Base-by-base conservation (phyloP, 1,140 invertebrate genomes). In the Frieseomelitta varia region DNA sequence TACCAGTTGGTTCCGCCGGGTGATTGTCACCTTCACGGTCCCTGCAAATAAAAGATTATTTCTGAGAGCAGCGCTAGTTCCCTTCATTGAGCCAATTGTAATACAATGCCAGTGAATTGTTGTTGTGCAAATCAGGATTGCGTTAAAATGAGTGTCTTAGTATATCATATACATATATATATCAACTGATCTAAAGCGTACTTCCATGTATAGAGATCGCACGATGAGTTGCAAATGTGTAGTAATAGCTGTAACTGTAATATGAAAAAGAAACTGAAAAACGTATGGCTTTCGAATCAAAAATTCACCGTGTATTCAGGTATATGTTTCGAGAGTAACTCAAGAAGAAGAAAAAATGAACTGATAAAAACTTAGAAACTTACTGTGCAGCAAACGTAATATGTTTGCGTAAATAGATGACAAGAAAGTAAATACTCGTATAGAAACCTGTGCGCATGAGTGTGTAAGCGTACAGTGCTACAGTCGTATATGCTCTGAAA, bases 1-100 rank as follows among this genome's bases (percentile, higher is more conserved):
- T 92, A 93, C 86, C 91, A 93, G 81, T 79, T 92, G 92, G 78
- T 94, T 94, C 88, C 92, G 92, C 90, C 91, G 93, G 88, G 90
- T 94, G 90, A 94, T 93, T 91, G 94, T 94, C 92, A 94, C 93
- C 92, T 94, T 94, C 88, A 94, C 92, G 86, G 93, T 94, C 83
- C 93, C 94, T 94, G 89, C 12, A 94, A 94, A 68, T 51, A 85
- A 77, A 87, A 67, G 15, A 86, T 79, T 56, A 81, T 63, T 68
- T 84, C 21, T 87, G 30, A 90, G 56, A 74, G 78, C 34, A 65
- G n/a, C 55, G 39, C 56, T 19, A 14, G 63, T 11, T 65, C 21
- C 3, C 17, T 51, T 78, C n/a, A 17, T 15, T n/a, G 58, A 47
- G 27, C 21, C 21, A 47, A 47, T 78, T 51, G 75, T 69, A 17